phyloP scores from a whole-genome alignment of 2,888 invertebrate species.

The Cinara cedri region DNA sequence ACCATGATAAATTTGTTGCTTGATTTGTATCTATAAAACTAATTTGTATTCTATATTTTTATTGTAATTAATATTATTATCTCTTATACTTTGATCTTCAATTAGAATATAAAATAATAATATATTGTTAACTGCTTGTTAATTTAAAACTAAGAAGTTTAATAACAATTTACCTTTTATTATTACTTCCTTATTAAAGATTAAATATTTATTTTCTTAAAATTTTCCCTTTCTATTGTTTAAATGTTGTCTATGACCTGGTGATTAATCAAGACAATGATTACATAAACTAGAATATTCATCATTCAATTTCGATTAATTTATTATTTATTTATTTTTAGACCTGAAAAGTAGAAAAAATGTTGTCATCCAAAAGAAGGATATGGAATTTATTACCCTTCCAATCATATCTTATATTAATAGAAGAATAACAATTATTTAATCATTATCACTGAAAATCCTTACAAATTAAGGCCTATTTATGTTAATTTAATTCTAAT shows the following conservation, averaged over 20 bases:
- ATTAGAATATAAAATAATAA: slow-evolving; percentile 1
- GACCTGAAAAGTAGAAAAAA: too few relatives aligned
- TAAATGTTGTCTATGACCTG: not conserved
- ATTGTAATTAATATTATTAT: slow-evolving; percentile 36
- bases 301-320: not conserved
- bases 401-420: too few relatives aligned
- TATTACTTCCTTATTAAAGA: slow-evolving; percentile 46
- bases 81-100: slow-evolving; percentile 41
- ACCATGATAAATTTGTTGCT: not conserved
- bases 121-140: not conserved
- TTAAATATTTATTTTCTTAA: not conserved
- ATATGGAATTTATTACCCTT: too few relatives aligned
- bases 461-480: too few relatives aligned
- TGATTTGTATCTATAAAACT: slow-evolving; percentile 13
- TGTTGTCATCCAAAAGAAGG: too few relatives aligned
- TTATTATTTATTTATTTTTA: too few relatives aligned
- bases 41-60: slow-evolving; percentile 9
- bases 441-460: too few relatives aligned
- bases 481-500: too few relatives aligned
- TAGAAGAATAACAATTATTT: too few relatives aligned
- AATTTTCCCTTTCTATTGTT: not conserved
- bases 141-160: not conserved
- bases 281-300: not conserved
- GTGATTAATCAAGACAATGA: not conserved
- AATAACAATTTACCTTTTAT: not conserved